These are phyloP conservation scores for Dendroctonus valens DNA, from an alignment of 1,140 invertebrate genomes.

Conservation along the genomic window DNA sequence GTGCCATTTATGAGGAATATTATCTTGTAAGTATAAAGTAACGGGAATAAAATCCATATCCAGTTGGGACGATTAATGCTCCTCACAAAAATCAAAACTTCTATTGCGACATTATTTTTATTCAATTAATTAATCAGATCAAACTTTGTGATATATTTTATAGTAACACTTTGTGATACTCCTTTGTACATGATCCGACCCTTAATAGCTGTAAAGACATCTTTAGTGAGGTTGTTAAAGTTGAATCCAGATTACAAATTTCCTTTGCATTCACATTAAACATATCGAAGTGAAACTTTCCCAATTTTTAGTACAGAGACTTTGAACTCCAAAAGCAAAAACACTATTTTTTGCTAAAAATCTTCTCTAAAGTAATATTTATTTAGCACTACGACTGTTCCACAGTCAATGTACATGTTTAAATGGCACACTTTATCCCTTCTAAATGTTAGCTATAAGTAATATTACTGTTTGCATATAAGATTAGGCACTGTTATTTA, in stretches of 20 bases:
- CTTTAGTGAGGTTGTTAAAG: too few species aligned
- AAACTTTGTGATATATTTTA: constrained; percentile 27
- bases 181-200: constrained; percentile 20
- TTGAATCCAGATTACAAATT: too few species aligned
- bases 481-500: constrained; percentile 14
- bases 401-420: constrained; percentile 6
- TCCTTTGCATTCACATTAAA: too few species aligned
- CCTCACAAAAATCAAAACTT: background rate
- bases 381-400: background rate
- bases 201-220: background rate
- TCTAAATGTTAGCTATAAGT: constrained; percentile 15
- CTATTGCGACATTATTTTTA: background rate
- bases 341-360: too few species aligned
- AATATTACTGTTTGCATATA: constrained; percentile 7
- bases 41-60: constrained; percentile 7
- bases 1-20: constrained; percentile 32
- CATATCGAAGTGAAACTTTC: too few species aligned
- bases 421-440: constrained; percentile 29
- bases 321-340: too few species aligned
- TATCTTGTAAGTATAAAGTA: constrained; percentile 10
- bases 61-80: too few species aligned
- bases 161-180: constrained; percentile 27
- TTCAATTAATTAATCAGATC: constrained; percentile 4
- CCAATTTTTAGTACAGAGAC: too few species aligned
- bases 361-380: background rate